Conservation (phyloP, 2,113 vertebrate species). For the Oncorhynchus clarkii region DNA sequence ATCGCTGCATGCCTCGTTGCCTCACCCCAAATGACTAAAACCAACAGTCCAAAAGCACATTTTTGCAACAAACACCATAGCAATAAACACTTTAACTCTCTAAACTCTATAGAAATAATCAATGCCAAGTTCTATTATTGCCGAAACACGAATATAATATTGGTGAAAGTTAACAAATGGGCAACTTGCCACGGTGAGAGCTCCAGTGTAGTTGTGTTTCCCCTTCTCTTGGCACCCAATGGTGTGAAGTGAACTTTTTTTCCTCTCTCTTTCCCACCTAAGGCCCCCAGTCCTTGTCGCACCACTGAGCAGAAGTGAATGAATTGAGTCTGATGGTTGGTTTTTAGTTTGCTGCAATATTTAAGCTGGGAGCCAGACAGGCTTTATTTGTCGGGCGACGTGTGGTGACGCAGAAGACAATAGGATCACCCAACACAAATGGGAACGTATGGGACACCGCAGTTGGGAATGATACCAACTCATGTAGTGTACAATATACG, state of each 20-base stretch:
- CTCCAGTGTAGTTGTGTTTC: conserved; percentile 75
- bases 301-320: conserved; percentile 96
- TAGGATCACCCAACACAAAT: conserved; percentile 73
- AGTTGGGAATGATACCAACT: no score
- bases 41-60: no score
- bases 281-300: conserved; percentile 88
- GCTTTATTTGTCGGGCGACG: conserved; percentile 91
- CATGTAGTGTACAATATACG: no score
- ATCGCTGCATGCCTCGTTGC: no score
- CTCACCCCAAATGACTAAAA: no score
- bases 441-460: conserved; percentile 62
- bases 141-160: conserved; percentile 7
- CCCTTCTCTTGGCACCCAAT: conserved; percentile 80
- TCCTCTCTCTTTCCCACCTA: conserved; percentile 86
- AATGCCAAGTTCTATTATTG: no score
- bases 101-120: no score
- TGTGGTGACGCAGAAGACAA: conserved; percentile 87
- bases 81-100: no score
- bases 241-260: conserved; percentile 85
- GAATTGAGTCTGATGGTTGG: conserved; percentile 93
- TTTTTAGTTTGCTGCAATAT: conserved; percentile 95
- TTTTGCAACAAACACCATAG: no score
- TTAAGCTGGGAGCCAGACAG: conserved; percentile 97
- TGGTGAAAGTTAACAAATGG: conserved; percentile 70
- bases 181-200: conserved; percentile 87